Conservation (phyloP, 2,113 vertebrate species). For the Penelope pileata region DNA sequence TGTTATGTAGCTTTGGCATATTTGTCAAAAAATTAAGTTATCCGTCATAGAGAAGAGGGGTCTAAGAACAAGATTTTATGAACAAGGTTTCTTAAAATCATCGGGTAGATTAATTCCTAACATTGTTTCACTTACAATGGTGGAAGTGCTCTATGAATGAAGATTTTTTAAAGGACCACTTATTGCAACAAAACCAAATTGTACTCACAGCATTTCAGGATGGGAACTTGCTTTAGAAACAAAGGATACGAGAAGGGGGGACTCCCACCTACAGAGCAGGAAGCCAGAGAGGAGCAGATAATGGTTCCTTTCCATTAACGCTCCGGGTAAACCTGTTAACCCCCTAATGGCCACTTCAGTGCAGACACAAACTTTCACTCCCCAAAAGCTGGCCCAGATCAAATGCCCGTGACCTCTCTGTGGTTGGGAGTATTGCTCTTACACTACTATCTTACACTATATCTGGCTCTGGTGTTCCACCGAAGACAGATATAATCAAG, state of each 20-base stretch:
- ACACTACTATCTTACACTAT: no score
- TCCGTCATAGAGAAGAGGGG: not conserved
- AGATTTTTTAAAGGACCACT: constrained; percentile 27
- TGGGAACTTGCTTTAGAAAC: constrained; percentile 46
- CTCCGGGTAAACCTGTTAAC: constrained; percentile 31
- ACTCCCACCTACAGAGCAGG: constrained; percentile 53
- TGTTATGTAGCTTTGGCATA: not conserved
- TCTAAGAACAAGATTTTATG: not conserved
- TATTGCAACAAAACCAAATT: constrained; percentile 47
- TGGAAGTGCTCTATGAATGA: constrained; percentile 44
- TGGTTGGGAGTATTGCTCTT: not conserved
- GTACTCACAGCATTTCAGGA: constrained; percentile 32
- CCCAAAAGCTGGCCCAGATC: not conserved
- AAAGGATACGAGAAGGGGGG: constrained; percentile 39
- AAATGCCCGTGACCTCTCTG: not conserved
- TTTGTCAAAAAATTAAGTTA: not conserved
- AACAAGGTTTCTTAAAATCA: not conserved
- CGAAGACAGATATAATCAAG: not conserved
- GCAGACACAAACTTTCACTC: not conserved
- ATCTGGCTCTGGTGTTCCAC: not conserved
- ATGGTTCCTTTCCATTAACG: not conserved
- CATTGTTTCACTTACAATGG: constrained; percentile 56
- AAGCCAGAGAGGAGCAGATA: constrained; percentile 50
- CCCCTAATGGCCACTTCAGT: not conserved
- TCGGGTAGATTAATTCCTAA: constrained; percentile 50